A percentile compares a stretch with the other conserved stretches of the same genome.
Evolutionary conservation across 2,888 invertebrate genomes (phyloP).

Genomic region (Parapristionchus giblindavisi): DNA sequence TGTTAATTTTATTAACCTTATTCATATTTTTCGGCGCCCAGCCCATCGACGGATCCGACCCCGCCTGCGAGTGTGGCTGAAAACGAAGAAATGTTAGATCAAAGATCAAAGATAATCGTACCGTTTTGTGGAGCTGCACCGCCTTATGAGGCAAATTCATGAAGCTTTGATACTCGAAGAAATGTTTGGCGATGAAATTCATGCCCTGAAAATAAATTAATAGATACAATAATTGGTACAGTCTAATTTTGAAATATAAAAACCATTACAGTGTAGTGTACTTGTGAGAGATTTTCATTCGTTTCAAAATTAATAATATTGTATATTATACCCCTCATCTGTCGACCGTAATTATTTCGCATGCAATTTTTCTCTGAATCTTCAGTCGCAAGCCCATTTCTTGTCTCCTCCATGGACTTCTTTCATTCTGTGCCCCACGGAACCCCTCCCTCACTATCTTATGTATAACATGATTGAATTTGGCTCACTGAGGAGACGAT

Average conservation of each 20-base stretch:
- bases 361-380: too few relatives aligned
- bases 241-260: not conserved
- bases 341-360: too few relatives aligned
- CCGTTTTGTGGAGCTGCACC: constrained; percentile 68
- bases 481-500: too few relatives aligned
- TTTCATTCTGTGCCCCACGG: too few relatives aligned
- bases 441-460: too few relatives aligned
- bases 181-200: constrained; percentile 69
- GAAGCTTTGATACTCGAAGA: constrained; percentile 69
- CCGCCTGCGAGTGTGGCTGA: constrained; percentile 66
- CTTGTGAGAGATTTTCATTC: too few relatives aligned
- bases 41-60: constrained; percentile 65
- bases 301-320: too few relatives aligned
- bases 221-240: not conserved
- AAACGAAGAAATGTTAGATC: constrained; percentile 3
- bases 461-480: too few relatives aligned
- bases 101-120: constrained; percentile 42
- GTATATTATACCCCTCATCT: too few relatives aligned
- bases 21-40: constrained; percentile 68
- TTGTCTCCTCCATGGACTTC: too few relatives aligned
- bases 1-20: constrained; percentile 42
- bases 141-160: constrained; percentile 68
- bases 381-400: too few relatives aligned
- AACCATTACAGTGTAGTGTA: too few relatives aligned
- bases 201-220: constrained; percentile 58